phyloP scores from a whole-genome alignment of 2,888 invertebrate species.

The Agriopis leucophaearia region DNA sequence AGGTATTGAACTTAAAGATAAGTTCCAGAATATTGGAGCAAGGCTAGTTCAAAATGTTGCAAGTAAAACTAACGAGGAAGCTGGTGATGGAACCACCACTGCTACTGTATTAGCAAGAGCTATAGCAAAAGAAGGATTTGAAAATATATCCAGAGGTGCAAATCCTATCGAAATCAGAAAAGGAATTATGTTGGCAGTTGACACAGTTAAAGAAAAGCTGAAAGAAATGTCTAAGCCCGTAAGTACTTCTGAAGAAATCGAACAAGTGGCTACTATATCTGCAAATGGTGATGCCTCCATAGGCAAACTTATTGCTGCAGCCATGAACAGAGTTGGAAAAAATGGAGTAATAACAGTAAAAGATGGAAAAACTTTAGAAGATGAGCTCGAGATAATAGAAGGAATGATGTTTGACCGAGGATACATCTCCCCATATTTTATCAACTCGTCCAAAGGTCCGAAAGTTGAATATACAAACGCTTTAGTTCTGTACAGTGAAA shows the following conservation, averaged over 20 bases:
- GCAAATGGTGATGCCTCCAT: conserved; percentile 97
- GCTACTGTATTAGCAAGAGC: conserved; percentile 98
- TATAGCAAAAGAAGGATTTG: conserved; percentile 99
- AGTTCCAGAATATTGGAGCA: conserved; percentile 99
- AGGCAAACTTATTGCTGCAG: conserved; percentile 97
- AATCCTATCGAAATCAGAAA: conserved; percentile 98
- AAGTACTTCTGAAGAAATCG: conserved; percentile 98
- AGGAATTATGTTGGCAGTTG: conserved; percentile 97
- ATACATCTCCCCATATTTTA: conserved; percentile 99
- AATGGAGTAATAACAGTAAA: conserved; percentile 99
- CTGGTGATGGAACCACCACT: conserved; percentile 99
- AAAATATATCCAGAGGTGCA: conserved; percentile 97
- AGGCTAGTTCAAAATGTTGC: conserved; percentile 99
- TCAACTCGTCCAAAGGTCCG: conserved; percentile 98
- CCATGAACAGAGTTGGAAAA: conserved; percentile 98
- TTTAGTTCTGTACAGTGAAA: conserved; percentile 96
- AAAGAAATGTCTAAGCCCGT: conserved; percentile 96
- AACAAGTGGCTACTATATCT: conserved; percentile 99
- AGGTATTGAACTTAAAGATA: conserved; percentile 98
- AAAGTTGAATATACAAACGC: conserved; percentile 99
- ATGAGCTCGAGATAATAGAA: conserved; percentile 98
- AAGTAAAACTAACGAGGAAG: conserved; percentile 99
- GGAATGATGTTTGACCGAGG: conserved; percentile 99
- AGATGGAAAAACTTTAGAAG: conserved; percentile 98
- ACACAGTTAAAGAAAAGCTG: conserved; percentile 93